These are phyloP conservation scores for Scaptomyza parva DNA, from an alignment of 2,888 invertebrate species.

Conservation along the genomic window DNA sequence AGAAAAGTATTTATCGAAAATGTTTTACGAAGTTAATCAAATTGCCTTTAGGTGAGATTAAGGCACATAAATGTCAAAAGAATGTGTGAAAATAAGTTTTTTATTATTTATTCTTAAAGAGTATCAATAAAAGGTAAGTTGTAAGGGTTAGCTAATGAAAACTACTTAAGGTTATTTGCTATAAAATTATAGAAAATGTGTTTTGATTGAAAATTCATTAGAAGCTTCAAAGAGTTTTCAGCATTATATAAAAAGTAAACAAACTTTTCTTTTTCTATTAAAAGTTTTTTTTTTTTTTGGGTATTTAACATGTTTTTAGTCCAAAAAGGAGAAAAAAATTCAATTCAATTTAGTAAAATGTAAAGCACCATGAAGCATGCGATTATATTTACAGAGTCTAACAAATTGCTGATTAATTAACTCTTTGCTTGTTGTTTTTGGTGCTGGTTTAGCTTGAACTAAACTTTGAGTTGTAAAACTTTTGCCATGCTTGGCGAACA, in stretches of 20 bases:
- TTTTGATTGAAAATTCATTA: constrained; percentile 19
- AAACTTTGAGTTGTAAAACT: constrained; percentile 58
- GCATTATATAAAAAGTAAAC: background rate
- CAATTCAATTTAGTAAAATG: constrained; percentile 27
- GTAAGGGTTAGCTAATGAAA: no score
- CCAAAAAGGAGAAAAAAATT: constrained; percentile 9
- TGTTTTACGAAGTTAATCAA: background rate
- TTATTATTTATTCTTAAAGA: no score
- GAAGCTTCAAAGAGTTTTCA: background rate
- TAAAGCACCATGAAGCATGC: constrained; percentile 41
- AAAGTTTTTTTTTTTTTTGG: constrained; percentile 6
- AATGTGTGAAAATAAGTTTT: background rate
- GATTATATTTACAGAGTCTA: constrained; percentile 50
- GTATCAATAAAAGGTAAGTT: no score
- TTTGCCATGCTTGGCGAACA: constrained; percentile 17
- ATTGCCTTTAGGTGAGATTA: background rate
- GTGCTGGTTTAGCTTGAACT: constrained; percentile 49
- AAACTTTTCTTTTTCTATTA: constrained; percentile 11
- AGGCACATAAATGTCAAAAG: background rate
- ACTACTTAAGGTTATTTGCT: constrained; percentile 9
- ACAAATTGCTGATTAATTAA: constrained; percentile 76
- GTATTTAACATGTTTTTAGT: background rate
- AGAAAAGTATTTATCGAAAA: background rate
- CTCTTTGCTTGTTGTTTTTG: constrained; percentile 58
- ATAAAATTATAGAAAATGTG: constrained; percentile 40